Evolutionary conservation across 1,140 invertebrate genomes (phyloP).

Genomic region (Zaprionus ghesquierei): DNA sequence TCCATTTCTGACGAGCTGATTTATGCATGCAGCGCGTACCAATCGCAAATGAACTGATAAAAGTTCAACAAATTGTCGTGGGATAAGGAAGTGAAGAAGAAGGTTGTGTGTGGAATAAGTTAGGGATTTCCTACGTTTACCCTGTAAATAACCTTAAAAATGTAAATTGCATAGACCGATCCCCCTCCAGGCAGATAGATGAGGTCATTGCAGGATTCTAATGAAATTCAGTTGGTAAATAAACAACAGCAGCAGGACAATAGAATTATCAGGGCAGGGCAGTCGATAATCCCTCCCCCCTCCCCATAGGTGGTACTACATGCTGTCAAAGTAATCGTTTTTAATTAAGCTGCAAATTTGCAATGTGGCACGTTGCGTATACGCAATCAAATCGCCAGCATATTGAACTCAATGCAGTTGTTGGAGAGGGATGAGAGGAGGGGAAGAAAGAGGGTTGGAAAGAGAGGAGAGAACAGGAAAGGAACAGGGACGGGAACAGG

Average conservation of each 20-base stretch:
- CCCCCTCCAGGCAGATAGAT: neutral
- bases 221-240: neutral
- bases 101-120: neutral
- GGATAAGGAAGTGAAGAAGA: neutral
- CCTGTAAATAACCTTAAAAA: no score
- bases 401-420: conserved; percentile 23
- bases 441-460: neutral
- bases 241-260: neutral
- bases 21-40: conserved; percentile 10
- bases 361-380: conserved; percentile 24
- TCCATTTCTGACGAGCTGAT: neutral
- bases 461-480: neutral
- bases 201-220: neutral
- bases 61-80: neutral
- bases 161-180: neutral
- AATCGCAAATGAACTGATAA: neutral
- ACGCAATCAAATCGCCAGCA: conserved; percentile 29
- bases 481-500: no score
- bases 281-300: neutral
- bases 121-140: no score
- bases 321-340: conserved; percentile 7
- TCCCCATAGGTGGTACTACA: neutral
- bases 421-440: neutral
- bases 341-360: conserved; percentile 23
- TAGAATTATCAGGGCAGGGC: neutral